phyloP scores from a whole-genome alignment of 2,797 vertebrate genomes.

The Sebastes iracundus region DNA sequence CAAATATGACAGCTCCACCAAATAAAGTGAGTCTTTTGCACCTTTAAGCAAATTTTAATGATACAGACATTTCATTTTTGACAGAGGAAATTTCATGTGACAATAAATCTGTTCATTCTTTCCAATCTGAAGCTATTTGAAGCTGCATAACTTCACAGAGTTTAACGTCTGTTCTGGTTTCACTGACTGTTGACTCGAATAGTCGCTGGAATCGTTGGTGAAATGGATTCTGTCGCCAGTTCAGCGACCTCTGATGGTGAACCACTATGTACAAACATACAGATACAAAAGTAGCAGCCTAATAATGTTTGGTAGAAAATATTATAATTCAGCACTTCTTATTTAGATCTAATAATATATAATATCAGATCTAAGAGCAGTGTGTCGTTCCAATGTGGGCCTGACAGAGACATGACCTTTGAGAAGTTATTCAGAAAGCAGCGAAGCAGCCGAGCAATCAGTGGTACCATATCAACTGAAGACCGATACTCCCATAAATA shows the following conservation, averaged over 20 bases:
- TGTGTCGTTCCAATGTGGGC: neutral
- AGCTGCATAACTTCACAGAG: neutral
- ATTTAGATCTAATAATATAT: neutral
- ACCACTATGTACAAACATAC: neutral
- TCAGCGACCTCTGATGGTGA: neutral
- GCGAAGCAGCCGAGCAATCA: slow-evolving; percentile 52
- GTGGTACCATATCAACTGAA: slow-evolving; percentile 71
- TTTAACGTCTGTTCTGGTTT: neutral
- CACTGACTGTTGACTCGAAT: neutral
- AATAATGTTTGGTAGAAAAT: slow-evolving; percentile 1
- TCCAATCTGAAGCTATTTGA: neutral
- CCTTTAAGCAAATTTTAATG: slow-evolving; percentile 33
- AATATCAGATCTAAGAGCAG: neutral
- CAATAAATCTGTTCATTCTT: neutral
- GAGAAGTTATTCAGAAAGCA: neutral
- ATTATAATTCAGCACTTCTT: neutral
- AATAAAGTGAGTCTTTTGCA: neutral
- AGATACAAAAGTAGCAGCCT: neutral
- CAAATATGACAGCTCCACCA: neutral
- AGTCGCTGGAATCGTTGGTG: neutral
- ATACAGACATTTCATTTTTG: slow-evolving; percentile 5
- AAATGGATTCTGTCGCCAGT: neutral
- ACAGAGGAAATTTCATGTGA: neutral
- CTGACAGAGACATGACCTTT: neutral
- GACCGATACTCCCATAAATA: slow-evolving; percentile 46